Evolutionary conservation across 2,113 vertebrate genomes (phyloP).

Genomic region (Atlantisia rogersi): DNA sequence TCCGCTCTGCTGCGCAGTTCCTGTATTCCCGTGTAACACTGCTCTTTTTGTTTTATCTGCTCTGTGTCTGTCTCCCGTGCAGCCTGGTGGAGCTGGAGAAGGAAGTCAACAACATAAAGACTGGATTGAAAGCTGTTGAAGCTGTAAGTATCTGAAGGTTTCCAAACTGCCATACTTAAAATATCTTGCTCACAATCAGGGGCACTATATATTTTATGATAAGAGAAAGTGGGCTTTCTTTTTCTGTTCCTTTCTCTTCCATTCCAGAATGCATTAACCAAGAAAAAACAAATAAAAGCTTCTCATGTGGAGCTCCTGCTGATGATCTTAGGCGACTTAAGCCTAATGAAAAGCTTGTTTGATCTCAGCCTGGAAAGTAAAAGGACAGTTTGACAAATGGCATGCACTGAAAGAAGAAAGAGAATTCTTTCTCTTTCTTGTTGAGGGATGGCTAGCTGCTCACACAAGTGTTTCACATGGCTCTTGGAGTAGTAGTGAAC

Average conservation of each 20-base stretch:
- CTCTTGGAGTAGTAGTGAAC: not conserved
- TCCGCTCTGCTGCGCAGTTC: slow-evolving; percentile 22
- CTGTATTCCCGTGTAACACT: slow-evolving; percentile 54
- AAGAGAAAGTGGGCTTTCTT: slow-evolving; percentile 51
- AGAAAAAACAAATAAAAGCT: slow-evolving; percentile 41
- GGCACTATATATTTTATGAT: slow-evolving; percentile 30
- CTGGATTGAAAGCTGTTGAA: slow-evolving; percentile 90
- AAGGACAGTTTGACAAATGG: slow-evolving; percentile 39
- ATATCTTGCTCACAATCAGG: slow-evolving; percentile 30
- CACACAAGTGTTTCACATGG: slow-evolving; percentile 5
- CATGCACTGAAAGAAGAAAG: not conserved
- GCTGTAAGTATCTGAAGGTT: slow-evolving; percentile 81
- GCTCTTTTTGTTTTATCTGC: slow-evolving; percentile 59
- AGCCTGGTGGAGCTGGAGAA: slow-evolving; percentile 94
- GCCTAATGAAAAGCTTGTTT: slow-evolving; percentile 50
- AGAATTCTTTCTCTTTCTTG: not conserved
- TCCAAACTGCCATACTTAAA: not conserved
- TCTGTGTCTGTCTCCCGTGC: slow-evolving; percentile 28
- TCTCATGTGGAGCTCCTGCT: slow-evolving; percentile 31
- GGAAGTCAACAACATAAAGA: slow-evolving; percentile 90
- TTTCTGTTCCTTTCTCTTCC: slow-evolving; percentile 4
- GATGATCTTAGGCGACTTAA: slow-evolving; percentile 60
- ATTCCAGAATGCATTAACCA: slow-evolving; percentile 6
- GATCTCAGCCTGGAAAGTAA: slow-evolving; percentile 23
- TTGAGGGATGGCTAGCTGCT: not conserved